Evolutionary conservation across 2,797 vertebrate genomes (phyloP).

Genomic region (Selene dorsalis): DNA sequence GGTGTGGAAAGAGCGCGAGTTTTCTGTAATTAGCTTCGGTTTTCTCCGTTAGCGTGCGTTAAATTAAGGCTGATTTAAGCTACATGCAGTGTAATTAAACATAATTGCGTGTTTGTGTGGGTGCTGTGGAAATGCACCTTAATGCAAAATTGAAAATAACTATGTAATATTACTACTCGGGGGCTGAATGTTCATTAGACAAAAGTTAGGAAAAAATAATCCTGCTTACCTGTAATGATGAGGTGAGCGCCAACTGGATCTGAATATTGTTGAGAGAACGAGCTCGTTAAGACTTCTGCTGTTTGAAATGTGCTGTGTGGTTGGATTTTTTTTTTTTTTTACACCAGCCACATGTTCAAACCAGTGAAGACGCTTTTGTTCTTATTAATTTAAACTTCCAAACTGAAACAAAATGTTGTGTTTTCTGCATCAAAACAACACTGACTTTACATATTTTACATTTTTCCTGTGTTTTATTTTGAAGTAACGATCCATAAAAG

Average conservation of each 20-base stretch:
- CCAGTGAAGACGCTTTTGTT: no score
- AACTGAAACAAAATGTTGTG: background rate
- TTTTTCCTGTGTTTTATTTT: no score
- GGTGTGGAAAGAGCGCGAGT: background rate
- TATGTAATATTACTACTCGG: background rate
- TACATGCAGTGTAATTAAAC: slow-evolving; percentile 5
- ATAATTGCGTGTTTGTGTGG: background rate
- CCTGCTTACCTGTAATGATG: background rate
- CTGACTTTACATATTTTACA: no score
- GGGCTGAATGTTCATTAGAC: background rate
- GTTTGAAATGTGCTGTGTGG: background rate
- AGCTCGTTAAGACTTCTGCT: background rate
- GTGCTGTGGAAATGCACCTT: background rate
- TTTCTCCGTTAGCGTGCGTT: slow-evolving; percentile 15
- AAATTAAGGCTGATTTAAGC: slow-evolving; percentile 21
- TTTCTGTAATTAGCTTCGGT: slow-evolving; percentile 13
- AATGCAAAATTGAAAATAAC: background rate
- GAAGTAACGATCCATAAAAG: no score
- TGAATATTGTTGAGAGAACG: background rate
- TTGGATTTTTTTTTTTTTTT: background rate
- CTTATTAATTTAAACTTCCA: no score
- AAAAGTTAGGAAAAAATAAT: background rate
- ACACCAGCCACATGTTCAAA: background rate
- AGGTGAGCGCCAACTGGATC: background rate
- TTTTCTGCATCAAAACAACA: background rate